Conservation (phyloP, 2,888 invertebrate species). For the Oasisia sp. region DNA sequence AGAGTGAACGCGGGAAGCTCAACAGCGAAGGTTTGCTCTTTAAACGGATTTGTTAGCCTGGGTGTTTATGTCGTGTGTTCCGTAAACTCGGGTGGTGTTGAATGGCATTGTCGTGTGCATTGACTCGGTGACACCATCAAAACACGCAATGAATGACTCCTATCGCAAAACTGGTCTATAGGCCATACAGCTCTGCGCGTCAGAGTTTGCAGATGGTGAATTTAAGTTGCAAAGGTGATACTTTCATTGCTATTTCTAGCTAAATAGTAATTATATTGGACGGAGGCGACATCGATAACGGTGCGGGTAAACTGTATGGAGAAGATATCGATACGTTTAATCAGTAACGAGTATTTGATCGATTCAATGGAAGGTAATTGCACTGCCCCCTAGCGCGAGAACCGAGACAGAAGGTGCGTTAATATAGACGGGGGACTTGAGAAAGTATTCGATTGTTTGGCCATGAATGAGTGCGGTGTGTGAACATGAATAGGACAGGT, state of each 20-base stretch:
- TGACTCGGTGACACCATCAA: background rate
- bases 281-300: background rate
- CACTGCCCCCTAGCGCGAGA: background rate
- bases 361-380: conserved; percentile 7
- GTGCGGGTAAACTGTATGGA: background rate
- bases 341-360: background rate
- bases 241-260: background rate
- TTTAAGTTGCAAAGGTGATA: background rate
- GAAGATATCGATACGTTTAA: background rate
- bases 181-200: background rate
- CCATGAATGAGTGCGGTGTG: background rate
- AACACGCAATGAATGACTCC: no score
- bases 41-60: no score
- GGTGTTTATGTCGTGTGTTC: background rate
- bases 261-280: background rate
- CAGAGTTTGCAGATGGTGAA: background rate
- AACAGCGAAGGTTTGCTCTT: no score
- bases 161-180: background rate
- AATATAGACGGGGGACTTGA: background rate
- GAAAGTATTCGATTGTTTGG: background rate
- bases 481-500: background rate
- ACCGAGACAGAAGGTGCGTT: background rate
- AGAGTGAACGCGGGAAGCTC: no score
- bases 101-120: background rate
- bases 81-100: background rate